Evolutionary conservation across 2,888 invertebrate species (phyloP).

Genomic region (Nephrotoma appendiculata): DNA sequence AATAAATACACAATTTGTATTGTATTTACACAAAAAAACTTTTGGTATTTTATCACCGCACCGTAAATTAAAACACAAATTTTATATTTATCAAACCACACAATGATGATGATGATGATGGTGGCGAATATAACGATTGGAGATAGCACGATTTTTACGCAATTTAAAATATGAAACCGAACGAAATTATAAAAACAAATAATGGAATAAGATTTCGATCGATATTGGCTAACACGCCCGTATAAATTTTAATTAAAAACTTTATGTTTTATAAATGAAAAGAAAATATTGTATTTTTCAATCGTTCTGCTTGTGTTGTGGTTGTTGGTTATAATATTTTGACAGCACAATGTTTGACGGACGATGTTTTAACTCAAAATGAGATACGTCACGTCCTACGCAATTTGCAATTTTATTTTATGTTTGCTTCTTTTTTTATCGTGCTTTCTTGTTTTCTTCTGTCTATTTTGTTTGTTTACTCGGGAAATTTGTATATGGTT

Average conservation of each 20-base stretch:
- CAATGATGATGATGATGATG: background rate
- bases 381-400: slow-evolving; percentile 4
- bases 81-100: background rate
- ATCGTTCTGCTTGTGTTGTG: background rate
- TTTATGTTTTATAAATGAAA: background rate
- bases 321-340: background rate
- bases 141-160: background rate
- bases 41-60: background rate
- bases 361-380: slow-evolving; percentile 2
- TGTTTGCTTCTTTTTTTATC: background rate
- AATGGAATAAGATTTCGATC: background rate
- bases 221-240: background rate
- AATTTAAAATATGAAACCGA: background rate
- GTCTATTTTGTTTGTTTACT: background rate
- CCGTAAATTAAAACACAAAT: background rate
- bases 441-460: background rate
- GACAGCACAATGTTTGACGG: slow-evolving; percentile 1
- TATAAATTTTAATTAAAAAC: background rate
- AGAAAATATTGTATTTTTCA: background rate
- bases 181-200: background rate
- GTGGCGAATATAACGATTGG: background rate
- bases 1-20: background rate
- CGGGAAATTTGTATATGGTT: background rate
- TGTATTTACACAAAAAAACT: background rate
- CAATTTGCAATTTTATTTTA: background rate